Evolutionary conservation across 2,888 invertebrate species (phyloP).

Genomic region (Zele albiditarsus): DNA sequence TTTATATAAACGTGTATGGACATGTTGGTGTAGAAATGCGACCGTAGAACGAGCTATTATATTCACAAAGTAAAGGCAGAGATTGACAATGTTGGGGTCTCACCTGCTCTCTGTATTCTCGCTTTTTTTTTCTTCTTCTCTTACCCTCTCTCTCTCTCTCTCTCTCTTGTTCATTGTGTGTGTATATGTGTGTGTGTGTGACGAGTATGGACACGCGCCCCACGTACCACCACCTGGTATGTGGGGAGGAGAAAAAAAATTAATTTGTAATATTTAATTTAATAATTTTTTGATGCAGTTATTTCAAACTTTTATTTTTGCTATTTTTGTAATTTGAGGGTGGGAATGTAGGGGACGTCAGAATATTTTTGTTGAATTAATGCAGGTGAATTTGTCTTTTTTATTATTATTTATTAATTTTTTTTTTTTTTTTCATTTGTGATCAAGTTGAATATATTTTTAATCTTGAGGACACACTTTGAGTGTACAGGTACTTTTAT

Average conservation of each 20-base stretch:
- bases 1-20: slow-evolving; percentile 35
- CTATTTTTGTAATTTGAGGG: not conserved
- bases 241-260: not conserved
- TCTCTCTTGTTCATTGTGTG: no score
- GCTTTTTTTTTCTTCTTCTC: not conserved
- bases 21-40: slow-evolving; percentile 29
- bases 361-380: no score
- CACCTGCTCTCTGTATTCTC: slow-evolving; percentile 70
- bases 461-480: no score
- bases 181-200: not conserved
- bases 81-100: slow-evolving; percentile 73
- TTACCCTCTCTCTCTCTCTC: no score
- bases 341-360: not conserved
- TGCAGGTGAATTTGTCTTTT: no score
- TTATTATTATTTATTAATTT: no score
- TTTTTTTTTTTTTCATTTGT: no score
- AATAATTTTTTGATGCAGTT: no score
- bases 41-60: slow-evolving; percentile 29
- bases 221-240: slow-evolving; percentile 64
- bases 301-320: no score
- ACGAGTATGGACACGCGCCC: slow-evolving; percentile 69
- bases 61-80: slow-evolving; percentile 56
- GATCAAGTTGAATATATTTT: no score
- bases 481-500: no score
- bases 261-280: not conserved